These are phyloP conservation scores for Gavia stellata DNA, from an alignment of 2,113 vertebrate genomes.

Conservation along the genomic window DNA sequence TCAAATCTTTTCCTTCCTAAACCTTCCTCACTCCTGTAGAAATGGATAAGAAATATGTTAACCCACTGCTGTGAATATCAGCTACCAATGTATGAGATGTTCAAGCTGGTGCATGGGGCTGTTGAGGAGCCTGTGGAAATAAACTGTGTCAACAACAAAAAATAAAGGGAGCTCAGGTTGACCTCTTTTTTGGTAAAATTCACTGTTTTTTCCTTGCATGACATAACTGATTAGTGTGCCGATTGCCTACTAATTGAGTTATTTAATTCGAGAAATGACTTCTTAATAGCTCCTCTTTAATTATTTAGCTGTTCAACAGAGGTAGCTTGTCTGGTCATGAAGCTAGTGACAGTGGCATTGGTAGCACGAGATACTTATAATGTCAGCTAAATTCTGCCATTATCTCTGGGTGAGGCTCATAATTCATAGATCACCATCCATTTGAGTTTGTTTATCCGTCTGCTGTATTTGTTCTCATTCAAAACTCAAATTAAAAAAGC, in stretches of 20 bases:
- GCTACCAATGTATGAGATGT: background rate
- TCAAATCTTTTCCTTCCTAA: background rate
- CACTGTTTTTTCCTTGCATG: conserved; percentile 6
- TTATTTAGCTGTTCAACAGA: conserved; percentile 62
- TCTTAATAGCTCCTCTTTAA: conserved; percentile 65
- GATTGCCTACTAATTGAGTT: conserved; percentile 41
- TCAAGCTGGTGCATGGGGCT: background rate
- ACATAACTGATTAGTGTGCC: background rate
- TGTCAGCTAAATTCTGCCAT: background rate
- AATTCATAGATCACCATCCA: background rate
- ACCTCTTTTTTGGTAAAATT: conserved; percentile 1
- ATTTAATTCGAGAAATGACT: conserved; percentile 56
- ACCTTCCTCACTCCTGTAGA: background rate
- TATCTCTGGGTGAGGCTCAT: conserved; percentile 28
- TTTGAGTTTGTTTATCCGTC: conserved; percentile 26
- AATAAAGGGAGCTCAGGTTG: background rate
- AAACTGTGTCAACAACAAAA: background rate
- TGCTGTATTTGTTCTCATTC: conserved; percentile 21
- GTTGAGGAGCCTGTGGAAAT: background rate
- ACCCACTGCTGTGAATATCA: background rate
- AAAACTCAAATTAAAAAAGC: background rate
- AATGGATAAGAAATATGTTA: background rate
- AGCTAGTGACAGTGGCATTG: conserved; percentile 3
- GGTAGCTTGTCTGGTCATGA: conserved; percentile 28
- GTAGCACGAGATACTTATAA: conserved; percentile 9